A percentile compares a stretch with the other conserved stretches of the same genome.
Evolutionary conservation across 2,797 vertebrate genomes (phyloP).

Genomic region (Sebastes diaconus): DNA sequence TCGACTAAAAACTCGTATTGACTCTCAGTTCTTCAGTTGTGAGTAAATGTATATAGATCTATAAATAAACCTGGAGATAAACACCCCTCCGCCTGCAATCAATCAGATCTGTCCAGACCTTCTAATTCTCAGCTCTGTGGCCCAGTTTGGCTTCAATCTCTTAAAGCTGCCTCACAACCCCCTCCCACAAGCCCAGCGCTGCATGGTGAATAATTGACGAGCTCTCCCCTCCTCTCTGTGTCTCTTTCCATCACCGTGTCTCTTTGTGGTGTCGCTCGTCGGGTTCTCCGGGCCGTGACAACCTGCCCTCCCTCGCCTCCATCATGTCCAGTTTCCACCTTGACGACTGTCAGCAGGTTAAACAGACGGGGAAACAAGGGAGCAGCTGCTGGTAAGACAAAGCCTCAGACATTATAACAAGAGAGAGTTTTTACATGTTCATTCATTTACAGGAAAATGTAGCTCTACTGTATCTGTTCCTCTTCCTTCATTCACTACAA

Average conservation of each 20-base stretch:
- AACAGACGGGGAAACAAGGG: constrained; percentile 4
- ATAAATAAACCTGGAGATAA: constrained; percentile 34
- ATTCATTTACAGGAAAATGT: not conserved
- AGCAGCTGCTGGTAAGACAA: constrained; percentile 56
- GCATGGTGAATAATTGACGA: constrained; percentile 78
- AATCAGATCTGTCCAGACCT: constrained; percentile 43
- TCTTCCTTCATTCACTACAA: not conserved
- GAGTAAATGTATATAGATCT: not conserved
- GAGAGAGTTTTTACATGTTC: not conserved
- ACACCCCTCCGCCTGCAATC: constrained; percentile 23
- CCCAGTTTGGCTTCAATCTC: constrained; percentile 66
- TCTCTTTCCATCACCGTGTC: constrained; percentile 62
- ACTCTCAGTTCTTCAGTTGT: too few species aligned
- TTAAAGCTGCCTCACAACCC: constrained; percentile 22
- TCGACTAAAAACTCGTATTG: not conserved
- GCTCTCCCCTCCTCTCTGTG: constrained; percentile 17
- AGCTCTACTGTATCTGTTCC: not conserved
- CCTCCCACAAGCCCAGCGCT: constrained; percentile 13
- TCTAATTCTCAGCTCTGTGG: constrained; percentile 53
- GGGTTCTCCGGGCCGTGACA: constrained; percentile 20
- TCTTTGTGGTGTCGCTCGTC: constrained; percentile 54
- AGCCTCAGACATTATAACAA: not conserved
- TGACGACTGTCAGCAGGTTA: constrained; percentile 24
- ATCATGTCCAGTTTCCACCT: constrained; percentile 46
- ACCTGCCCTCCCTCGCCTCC: constrained; percentile 26